Conservation (phyloP, 2,797 vertebrate species). For the Hemitrygon akajei region DNA sequence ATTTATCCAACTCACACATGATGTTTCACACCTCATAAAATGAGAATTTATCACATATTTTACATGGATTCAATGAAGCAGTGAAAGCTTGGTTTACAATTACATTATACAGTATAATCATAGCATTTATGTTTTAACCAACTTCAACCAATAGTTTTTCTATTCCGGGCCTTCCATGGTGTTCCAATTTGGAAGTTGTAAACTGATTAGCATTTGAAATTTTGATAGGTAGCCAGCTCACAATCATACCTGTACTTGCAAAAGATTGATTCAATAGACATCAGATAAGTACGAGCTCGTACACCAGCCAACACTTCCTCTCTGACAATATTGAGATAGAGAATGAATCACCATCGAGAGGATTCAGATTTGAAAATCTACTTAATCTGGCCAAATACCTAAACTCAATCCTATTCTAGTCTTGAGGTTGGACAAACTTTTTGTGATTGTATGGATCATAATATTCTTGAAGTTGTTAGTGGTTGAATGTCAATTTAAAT, state of each 20-base stretch:
- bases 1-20: background rate
- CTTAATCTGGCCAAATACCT: background rate
- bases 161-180: background rate
- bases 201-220: background rate
- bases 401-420: too few relatives aligned
- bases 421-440: too few relatives aligned
- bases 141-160: background rate
- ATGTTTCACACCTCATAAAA: background rate
- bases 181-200: background rate
- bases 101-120: background rate
- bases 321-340: background rate
- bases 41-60: slow-evolving; percentile 1
- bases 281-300: background rate
- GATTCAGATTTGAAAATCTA: background rate
- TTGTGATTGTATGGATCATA: too few relatives aligned
- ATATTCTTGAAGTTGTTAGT: too few relatives aligned
- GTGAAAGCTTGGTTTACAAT: slow-evolving; percentile 3
- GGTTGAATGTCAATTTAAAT: too few relatives aligned
- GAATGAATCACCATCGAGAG: too few relatives aligned
- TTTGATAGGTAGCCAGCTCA: background rate
- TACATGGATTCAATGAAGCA: background rate
- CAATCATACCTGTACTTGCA: background rate
- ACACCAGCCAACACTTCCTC: background rate
- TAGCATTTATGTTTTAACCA: background rate
- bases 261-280: background rate